Evolutionary conservation across 2,113 vertebrate species (phyloP).

Genomic region (Tachycineta bicolor): DNA sequence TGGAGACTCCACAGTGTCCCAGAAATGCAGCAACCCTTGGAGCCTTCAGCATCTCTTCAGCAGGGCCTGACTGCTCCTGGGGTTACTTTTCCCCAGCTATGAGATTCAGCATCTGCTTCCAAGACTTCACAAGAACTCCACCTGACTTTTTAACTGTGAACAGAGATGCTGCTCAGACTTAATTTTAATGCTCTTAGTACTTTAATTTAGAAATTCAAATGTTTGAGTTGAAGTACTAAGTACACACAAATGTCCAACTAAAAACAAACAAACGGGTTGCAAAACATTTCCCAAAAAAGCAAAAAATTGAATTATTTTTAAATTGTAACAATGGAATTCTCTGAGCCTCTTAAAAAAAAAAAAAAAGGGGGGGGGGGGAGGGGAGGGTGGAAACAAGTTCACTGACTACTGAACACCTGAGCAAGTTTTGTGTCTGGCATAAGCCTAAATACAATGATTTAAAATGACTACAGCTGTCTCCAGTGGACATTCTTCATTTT

Average conservation of each 20-base stretch:
- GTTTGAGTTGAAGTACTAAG: no score
- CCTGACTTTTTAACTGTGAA: not conserved
- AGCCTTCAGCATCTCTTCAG: not conserved
- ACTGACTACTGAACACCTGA: not conserved
- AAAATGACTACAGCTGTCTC: not conserved
- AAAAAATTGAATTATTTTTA: not conserved
- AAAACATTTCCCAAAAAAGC: not conserved
- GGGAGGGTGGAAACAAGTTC: not conserved
- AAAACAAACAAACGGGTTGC: not conserved
- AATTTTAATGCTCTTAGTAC: not conserved
- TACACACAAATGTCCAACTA: not conserved
- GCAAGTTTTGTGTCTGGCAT: not conserved
- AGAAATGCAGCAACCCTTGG: not conserved
- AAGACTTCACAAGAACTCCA: not conserved
- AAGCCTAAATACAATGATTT: not conserved
- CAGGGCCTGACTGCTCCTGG: not conserved
- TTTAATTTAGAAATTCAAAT: not conserved
- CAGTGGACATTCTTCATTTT: not conserved
- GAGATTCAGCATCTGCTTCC: not conserved
- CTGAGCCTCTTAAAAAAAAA: not conserved
- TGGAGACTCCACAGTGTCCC: not conserved
- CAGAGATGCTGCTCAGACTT: not conserved
- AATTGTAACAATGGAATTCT: not conserved
- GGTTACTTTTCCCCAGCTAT: not conserved
- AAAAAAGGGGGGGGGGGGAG: accelerated